Evolutionary conservation across 2,113 vertebrate genomes (phyloP), one percentile per base, ranked within the genome.

Genomic region (Nycticorax nycticorax): DNA sequence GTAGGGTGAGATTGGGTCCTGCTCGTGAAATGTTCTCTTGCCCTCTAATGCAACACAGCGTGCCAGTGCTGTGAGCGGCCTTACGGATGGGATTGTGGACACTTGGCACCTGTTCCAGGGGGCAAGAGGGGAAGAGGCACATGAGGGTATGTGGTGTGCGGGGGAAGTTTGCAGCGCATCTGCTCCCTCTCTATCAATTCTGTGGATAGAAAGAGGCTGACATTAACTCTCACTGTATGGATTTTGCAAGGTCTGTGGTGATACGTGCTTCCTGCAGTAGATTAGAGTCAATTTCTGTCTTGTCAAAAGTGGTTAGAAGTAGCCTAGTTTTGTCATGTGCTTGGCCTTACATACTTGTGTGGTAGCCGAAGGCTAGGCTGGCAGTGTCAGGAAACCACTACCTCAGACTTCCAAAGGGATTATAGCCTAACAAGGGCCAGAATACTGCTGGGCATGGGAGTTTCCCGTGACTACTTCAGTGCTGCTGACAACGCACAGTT

Each of bases 271-370:
- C 83, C 91, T 93, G 55, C 43, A 79, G 30, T 73, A 75, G 81
- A 68, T 86, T 20, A 78, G 56, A 71, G 60, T 94, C 6, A 88
- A 60, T 91, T 92, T 91, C 66, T 92, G 19, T 72, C 39, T 71
- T 92, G 92, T 93, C 83, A 77, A 35, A 93, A 94, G 69, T 52
- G 48, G 62, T 89, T 82, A 86, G 89, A 79, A 91, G 39, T 63
- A 75, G 63, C 35, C 43, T 41, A 39, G 47, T 73, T 82, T 91
- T 94, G 35, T 85, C 55, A 11, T 21, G 20, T 76, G 37, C 57
- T 91, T 88, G 47, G 52, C 39, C 89, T 89, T 91, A 73, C 39
- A 28, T 89, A 43, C 84, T 85, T 76, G 67, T 79, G 43, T 80
- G 53, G 68, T 85, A 62, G 64, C 28, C 7, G 10, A 66, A 80